Conservation (phyloP, 2,113 vertebrate species). For the Nettapus auritus region DNA sequence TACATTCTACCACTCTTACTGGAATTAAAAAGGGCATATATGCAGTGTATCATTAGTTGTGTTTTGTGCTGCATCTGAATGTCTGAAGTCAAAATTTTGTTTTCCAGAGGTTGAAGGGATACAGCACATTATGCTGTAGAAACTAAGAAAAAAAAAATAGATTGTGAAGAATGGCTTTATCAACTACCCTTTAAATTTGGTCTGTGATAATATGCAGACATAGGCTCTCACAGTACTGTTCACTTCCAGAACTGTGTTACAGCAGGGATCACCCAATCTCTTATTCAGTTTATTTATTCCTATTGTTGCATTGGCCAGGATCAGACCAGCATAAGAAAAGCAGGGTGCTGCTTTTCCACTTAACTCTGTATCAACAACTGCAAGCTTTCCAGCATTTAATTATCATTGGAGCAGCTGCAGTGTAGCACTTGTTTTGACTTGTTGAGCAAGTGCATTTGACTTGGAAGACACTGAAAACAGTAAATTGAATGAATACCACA, state of each 20-base stretch:
- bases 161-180: neutral
- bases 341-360: conserved; percentile 2
- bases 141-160: neutral
- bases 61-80: neutral
- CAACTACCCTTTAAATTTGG: neutral
- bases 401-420: conserved; percentile 26
- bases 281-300: neutral
- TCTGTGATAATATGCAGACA: neutral
- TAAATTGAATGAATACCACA: conserved; percentile 43
- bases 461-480: conserved; percentile 15
- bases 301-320: neutral
- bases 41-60: neutral
- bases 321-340: neutral
- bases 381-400: conserved; percentile 49
- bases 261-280: neutral
- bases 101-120: neutral
- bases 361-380: neutral
- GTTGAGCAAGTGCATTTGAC: conserved; percentile 18
- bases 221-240: neutral
- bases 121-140: neutral
- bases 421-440: conserved; percentile 43
- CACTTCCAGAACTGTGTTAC: neutral
- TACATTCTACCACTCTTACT: neutral
- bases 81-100: neutral
- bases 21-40: neutral